phyloP scores from a whole-genome alignment of 2,797 vertebrate species.

The Nannoperca australis region DNA sequence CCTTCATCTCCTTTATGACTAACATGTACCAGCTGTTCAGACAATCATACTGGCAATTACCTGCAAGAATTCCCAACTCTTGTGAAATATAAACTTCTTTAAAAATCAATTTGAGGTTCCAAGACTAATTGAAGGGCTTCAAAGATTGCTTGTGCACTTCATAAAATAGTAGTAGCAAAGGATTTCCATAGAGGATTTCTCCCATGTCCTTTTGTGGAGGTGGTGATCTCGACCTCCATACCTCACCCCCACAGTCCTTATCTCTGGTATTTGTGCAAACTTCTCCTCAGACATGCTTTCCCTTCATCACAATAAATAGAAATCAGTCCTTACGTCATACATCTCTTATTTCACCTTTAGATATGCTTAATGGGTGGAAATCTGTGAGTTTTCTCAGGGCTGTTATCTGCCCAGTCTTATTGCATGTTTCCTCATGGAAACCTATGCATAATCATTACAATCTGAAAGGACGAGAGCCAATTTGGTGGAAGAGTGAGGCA shows the following conservation, averaged over 20 bases:
- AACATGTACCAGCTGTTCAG: constrained; percentile 55
- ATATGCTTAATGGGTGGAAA: constrained; percentile 41
- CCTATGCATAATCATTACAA: constrained; percentile 39
- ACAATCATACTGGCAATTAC: constrained; percentile 7
- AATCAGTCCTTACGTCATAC: constrained; percentile 46
- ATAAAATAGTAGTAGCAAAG: constrained; percentile 7
- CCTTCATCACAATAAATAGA: constrained; percentile 44
- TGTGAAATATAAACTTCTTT: constrained; percentile 28
- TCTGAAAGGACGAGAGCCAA: constrained; percentile 44
- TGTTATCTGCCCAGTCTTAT: constrained; percentile 23
- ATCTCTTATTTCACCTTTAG: constrained; percentile 47
- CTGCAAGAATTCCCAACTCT: constrained; percentile 10
- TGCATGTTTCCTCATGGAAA: constrained; percentile 40
- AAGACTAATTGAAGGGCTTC: constrained; percentile 3
- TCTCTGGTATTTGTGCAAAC: constrained; percentile 50
- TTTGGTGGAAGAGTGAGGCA: constrained; percentile 27
- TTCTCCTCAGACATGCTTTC: constrained; percentile 33
- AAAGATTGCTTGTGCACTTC: neutral
- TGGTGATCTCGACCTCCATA: constrained; percentile 33
- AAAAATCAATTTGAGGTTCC: constrained; percentile 8
- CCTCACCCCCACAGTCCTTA: constrained; percentile 27
- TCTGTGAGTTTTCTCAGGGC: constrained; percentile 44
- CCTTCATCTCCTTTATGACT: constrained; percentile 18
- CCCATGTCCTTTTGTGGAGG: constrained; percentile 6
- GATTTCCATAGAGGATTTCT: constrained; percentile 18